Conservation (phyloP, 2,888 invertebrate genomes). For the Anthophora plumipes region DNA sequence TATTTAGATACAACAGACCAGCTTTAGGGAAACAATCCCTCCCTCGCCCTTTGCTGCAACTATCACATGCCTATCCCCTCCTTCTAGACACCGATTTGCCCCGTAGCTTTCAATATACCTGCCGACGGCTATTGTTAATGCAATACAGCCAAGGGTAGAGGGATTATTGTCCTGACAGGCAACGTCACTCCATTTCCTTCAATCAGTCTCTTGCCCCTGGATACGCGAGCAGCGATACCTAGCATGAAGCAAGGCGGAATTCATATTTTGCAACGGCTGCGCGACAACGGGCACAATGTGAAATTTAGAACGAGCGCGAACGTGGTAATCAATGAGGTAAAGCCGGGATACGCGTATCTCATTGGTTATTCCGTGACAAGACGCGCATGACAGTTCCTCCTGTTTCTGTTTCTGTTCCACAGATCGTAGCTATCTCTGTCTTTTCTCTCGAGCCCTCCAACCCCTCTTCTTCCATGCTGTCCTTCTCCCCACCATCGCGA, state of each 20-base stretch:
- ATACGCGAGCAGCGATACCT: constrained; percentile 19
- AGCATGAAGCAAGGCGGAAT: constrained; percentile 31
- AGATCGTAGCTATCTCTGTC: neutral
- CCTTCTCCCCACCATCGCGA: neutral
- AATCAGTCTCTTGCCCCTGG: constrained; percentile 59
- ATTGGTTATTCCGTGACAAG: constrained; percentile 63
- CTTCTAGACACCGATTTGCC: constrained; percentile 27
- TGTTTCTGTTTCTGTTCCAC: neutral
- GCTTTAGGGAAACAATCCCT: constrained; percentile 8
- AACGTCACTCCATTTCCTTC: constrained; percentile 63
- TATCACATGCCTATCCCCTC: neutral
- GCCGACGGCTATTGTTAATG: constrained; percentile 45
- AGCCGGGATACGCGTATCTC: constrained; percentile 61
- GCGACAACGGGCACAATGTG: constrained; percentile 48
- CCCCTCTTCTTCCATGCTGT: neutral
- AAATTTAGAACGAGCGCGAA: constrained; percentile 69
- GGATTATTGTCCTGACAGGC: constrained; percentile 59
- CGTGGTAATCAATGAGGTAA: constrained; percentile 69
- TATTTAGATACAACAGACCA: neutral
- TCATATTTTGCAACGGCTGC: constrained; percentile 55
- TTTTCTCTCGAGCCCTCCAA: neutral
- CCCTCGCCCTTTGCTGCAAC: no score
- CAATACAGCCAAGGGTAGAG: constrained; percentile 10
- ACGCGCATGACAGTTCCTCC: constrained; percentile 62
- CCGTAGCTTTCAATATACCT: constrained; percentile 54